Base-by-base conservation (phyloP, 2,797 vertebrate genomes). In the Halcyon chelicuti region DNA sequence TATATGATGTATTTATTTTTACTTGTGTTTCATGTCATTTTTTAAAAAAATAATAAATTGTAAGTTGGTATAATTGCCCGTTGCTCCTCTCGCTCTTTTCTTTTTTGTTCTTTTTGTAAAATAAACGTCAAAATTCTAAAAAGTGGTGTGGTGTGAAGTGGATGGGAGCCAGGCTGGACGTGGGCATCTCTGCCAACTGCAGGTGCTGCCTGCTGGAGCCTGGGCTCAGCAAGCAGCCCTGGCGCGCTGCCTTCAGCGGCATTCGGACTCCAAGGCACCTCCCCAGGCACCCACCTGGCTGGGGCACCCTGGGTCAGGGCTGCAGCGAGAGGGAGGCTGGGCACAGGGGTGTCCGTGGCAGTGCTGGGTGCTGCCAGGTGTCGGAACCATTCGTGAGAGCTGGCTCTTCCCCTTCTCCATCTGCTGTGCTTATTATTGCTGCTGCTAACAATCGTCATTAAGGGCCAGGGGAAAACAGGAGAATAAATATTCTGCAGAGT, bases 1-100 rank as follows among this genome's bases (percentile, higher is more conserved):
- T 98, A 98, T 98, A 98, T 98, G 97, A 98, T 98, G 97, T 98
- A 98, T 98, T 98, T 98, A 98, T 98, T 98, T 98, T 98, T 98
- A 98, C 98, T 98, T 98, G 98, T 98, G 98, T 98, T 98, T 98
- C 98, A 98, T 98, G 98, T 98, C 98, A 97, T 98, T 98, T 98
- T 98, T 98, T 97, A 71, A 78, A 97, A 97, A 96, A 98, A 98
- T 92, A 98, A 97, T 97, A 97, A 98, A 98, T 97, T 98, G 98
- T 98, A 98, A 98, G 98, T 98, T 98, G 98, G 97, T 98, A 98
- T 98, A 98, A 98, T 95, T 98, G 97, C 97, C 97, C 97, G 97
- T 96, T 92, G 91, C 82, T 92, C 95, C 96, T 95, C 95, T 96
- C 90, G 93, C 51, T 94, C 94, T 96, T 97, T 49, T 82, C 86